Evolutionary conservation across 1,140 invertebrate genomes (phyloP).

Genomic region (Drosophila prosaltans): DNA sequence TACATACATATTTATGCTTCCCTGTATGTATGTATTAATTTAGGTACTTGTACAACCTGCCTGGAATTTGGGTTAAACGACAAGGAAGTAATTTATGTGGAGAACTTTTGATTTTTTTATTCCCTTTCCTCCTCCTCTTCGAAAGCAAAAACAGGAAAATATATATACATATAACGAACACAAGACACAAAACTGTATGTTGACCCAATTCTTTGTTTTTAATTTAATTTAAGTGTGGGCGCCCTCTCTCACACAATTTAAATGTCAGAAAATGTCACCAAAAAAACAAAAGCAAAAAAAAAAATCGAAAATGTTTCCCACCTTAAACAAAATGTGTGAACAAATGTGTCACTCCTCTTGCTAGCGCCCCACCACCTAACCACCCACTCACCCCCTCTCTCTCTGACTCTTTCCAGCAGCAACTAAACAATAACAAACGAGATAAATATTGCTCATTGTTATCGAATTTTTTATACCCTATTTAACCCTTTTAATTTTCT

Average conservation of each 20-base stretch:
- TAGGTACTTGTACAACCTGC: constrained; percentile 30
- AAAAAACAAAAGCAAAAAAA: constrained; percentile 21
- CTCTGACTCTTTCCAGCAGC: background rate
- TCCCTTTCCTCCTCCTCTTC: background rate
- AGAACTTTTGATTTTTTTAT: constrained; percentile 61
- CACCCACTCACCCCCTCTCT: background rate
- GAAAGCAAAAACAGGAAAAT: background rate
- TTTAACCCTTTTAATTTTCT: too few species aligned
- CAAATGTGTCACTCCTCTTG: constrained; percentile 19
- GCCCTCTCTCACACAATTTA: constrained; percentile 37
- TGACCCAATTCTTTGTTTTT: constrained; percentile 21
- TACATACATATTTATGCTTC: too few species aligned
- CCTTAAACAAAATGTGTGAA: constrained; percentile 23
- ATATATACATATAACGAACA: background rate
- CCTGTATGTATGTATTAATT: background rate
- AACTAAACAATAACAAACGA: constrained; percentile 8
- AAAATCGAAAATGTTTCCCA: constrained; percentile 38
- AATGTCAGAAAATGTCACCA: constrained; percentile 59
- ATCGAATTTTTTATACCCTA: background rate
- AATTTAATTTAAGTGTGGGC: constrained; percentile 33
- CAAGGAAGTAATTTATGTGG: constrained; percentile 39
- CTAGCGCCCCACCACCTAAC: background rate
- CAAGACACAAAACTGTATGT: constrained; percentile 1
- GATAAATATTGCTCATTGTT: background rate
- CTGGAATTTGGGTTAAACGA: constrained; percentile 41